Base-by-base conservation (phyloP, 2,797 vertebrate species). In the Anguilla megastoma region DNA sequence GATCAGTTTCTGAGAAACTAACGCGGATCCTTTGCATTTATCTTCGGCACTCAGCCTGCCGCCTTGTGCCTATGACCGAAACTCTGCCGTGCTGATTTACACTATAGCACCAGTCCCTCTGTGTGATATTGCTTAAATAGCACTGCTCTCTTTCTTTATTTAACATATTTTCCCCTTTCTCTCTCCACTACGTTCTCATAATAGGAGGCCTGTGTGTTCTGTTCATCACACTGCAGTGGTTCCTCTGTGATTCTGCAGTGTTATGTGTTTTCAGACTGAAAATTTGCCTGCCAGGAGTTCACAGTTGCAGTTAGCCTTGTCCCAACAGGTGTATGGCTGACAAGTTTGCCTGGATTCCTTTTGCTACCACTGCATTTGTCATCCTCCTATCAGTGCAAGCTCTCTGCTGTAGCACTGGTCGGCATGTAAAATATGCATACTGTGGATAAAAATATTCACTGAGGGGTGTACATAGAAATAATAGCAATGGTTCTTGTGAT, bases 241-340 rank as follows among this genome's bases (percentile, higher is more conserved):
- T 36, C 33, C 27, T 30, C 69, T 0, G 69, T 30, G 9, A n/a
- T 30, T 24, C 63, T 76, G 9, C 6, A 41, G 0, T 9, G 33
- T 14, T 66, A 66, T 5, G 2, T 71, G 4, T 71, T 27, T 79
- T 79, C 16, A 76, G 71, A 18, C 74, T 21, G 36, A 41, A 41
- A 41, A 36, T 41, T 12, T 33, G 54, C 54, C 54, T 56, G 16
- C 54, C 54, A 56, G 54, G 54, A 56, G 54, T 56, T 60, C 16
- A 66, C 63, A 66, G 63, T n/a, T 66, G 63, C 63, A 66, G 58
- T 60, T 60, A 60, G 24, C 63, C 63, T 66, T n/a, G 63, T 66
- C 63, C 63, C 54, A 16, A 14, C 7, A 52, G 9, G 50, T 18
- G 0, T 66, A 7, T 3, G 24, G 63, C 63, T 66, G 21, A 24